Evolutionary conservation across 2,888 invertebrate species (phyloP), one percentile per base, ranked within the genome.

Genomic region (Drosophila silvestris): DNA sequence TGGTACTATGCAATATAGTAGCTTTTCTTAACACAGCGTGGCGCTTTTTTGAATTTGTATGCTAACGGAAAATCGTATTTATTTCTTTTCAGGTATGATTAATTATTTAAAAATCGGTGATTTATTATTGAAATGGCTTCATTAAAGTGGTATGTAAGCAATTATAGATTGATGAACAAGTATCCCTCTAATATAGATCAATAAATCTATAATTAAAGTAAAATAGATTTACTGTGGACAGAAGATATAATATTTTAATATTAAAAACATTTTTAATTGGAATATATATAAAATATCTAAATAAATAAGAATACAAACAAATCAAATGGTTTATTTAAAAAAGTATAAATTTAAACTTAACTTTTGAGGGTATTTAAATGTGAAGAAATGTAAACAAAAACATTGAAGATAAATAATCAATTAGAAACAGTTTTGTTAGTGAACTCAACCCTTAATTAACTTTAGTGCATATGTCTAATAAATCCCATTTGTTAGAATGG

Each of bases 11-110:
- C 1, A 16, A 12, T 9, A 1, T 52, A 57, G 53, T 77, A n/a
- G 51, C 0, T 10, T n/a, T 4, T 2, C 28, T 5, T 22, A 1
- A 10, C 67, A 56, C 41, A 37, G 14, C 9, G 35, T 28, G 75
- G 79, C 82, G 80, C 50, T 51, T 37, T 37, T 35, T 12, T 26
- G 7, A 26, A 10, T 52, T 28, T 26, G 30, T 22, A 14, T 33
- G 26, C 16, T 61, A 58, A 70, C 9, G 19, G 2, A 53, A 47
- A 9, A 10, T 47, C 14, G 26, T 57, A 16, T 39, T 39, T 28
- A 1, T 77, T 69, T 79, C n/a, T 14, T 79, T 79, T 9, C 78
- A 79, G 79, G 79, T 79, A 81, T 53, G 10, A 26, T 50, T 19
- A 62, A 14, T 22, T 10, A 5, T 28, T 16, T 60, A 1, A 19